Percentiles rank a stretch among this genome's conserved stretches.
Conservation (phyloP, 1,140 invertebrate genomes). For the Leptopilina clavipes region DNA sequence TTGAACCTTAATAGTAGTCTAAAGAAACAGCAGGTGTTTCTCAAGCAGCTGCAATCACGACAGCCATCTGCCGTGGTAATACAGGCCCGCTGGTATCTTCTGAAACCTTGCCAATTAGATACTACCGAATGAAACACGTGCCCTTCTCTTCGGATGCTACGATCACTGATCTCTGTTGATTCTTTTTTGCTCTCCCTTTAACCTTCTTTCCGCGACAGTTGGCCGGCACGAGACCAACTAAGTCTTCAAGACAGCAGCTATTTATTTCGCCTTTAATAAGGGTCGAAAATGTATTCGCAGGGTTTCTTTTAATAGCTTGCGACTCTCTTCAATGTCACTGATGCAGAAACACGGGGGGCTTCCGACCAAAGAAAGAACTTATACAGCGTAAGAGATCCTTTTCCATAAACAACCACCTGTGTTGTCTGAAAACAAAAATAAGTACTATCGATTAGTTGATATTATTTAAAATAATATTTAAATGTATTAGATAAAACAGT, state of each 20-base stretch:
- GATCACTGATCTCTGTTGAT: conserved; percentile 42
- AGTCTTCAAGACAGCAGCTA: conserved; percentile 20
- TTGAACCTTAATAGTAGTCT: conserved; percentile 50
- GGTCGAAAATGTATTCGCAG: background rate
- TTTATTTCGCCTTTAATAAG: conserved; percentile 5
- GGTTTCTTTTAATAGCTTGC: conserved; percentile 25
- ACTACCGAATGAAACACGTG: conserved; percentile 61
- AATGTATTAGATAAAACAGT: no score
- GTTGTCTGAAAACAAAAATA: no score
- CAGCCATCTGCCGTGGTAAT: conserved; percentile 63
- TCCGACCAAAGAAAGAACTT: background rate
- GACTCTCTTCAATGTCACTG: conserved; percentile 1
- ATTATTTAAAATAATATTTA: no score
- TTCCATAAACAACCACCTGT: no score
- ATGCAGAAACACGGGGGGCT: background rate
- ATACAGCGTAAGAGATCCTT: background rate
- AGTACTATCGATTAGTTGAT: no score
- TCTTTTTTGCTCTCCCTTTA: conserved; percentile 28
- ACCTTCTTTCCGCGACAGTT: conserved; percentile 52
- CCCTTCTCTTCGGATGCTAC: conserved; percentile 46
- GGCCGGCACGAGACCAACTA: conserved; percentile 48
- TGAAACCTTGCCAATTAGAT: conserved; percentile 59
- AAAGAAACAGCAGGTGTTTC: conserved; percentile 61
- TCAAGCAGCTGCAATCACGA: conserved; percentile 64
- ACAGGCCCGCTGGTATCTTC: conserved; percentile 46